Evolutionary conservation across 2,113 vertebrate genomes (phyloP), one percentile per base, ranked within the genome.

Genomic region (Saguinus imperator): DNA sequence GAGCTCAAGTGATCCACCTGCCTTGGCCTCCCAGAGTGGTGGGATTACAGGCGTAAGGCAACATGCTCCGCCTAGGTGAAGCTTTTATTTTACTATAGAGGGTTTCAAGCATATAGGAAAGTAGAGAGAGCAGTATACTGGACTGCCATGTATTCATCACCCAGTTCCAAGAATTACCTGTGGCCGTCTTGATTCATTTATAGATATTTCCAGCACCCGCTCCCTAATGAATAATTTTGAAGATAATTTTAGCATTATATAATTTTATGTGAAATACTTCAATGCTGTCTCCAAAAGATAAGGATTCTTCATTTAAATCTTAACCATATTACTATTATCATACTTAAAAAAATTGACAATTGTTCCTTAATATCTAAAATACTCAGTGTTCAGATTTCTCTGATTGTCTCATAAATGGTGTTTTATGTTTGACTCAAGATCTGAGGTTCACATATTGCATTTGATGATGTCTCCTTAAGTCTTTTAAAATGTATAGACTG

Each of bases 201-300:
- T 91, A 55, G 94, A 93, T 89, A 64, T 32, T 85, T 90, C 40
- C 8, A 16, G 27, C 14, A 32, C 35, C 9, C 12, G 23, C 77
- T 57, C 27, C 32, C 58, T 21, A 87, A 40, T 92, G 25, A 21
- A 68, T 89, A 94, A 66, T 72, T 97, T 85, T 73, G 50, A 95
- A 86, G 64, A 66, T 88, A 68, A 58, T 82, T 92, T 87, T 20
- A 72, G 37, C 21, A 40, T 96, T 88, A 45, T 94, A 61, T 72
- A 17, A 95, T 94, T 86, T 94, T 96, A 89, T 77, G 45, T 93
- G 12, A 84, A 83, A 32, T 96, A 83, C 55, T 77, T 89, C 18
- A 79, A 0, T 87, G 25, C 61, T 92, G 4, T 91, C 66, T 96
- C 29, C 85, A 81, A 93, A 96, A 88, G 43, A 85, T 76, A 87